A percentile compares a stretch with the other conserved stretches of the same genome.
These are phyloP conservation scores for Drepana arcuata DNA, from an alignment of 1,140 invertebrate genomes.

Conservation along the genomic window DNA sequence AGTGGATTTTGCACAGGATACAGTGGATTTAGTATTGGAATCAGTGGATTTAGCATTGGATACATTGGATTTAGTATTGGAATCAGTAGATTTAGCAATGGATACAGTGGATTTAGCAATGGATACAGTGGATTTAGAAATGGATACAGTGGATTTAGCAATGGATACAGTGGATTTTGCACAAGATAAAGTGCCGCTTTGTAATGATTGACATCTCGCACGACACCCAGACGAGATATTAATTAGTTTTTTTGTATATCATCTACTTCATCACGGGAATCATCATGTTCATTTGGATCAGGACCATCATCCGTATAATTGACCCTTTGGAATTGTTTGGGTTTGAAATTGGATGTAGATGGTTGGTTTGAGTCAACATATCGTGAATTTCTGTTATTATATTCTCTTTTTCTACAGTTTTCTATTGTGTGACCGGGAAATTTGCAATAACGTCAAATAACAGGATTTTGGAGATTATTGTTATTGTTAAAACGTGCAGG, in stretches of 20 bases:
- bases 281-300: background rate
- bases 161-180: background rate
- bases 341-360: no score
- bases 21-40: conserved; percentile 1
- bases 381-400: background rate
- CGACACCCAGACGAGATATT: background rate
- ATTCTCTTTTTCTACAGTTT: conserved; percentile 3
- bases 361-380: no score
- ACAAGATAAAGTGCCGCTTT: no score
- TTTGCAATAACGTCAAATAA: conserved; percentile 4
- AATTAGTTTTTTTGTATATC: conserved; percentile 7
- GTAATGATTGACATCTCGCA: background rate
- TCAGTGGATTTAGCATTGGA: no score
- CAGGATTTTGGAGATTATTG: background rate
- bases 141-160: no score
- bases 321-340: no score
- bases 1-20: background rate
- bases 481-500: background rate
- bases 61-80: no score
- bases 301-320: no score
- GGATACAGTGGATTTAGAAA: no score
- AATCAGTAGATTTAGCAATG: no score
- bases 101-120: no score
- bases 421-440: conserved; percentile 1
- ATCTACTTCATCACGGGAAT: background rate